A percentile compares a stretch with the other conserved stretches of the same genome.
Conservation (phyloP, 2,797 vertebrate species). For the Zenarchopterus dispar region DNA sequence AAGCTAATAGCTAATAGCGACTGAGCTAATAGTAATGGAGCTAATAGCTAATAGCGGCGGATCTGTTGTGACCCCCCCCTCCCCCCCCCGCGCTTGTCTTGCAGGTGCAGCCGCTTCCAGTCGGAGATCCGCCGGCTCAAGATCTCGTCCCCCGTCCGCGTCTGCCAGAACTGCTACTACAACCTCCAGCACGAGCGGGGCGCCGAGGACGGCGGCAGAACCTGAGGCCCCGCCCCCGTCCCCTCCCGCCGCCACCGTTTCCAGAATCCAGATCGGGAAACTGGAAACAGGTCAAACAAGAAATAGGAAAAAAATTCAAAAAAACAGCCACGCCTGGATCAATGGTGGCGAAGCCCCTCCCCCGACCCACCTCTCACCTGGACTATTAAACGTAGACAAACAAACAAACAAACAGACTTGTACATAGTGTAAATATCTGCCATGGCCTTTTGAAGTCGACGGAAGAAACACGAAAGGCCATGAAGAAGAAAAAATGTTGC, state of each 20-base stretch:
- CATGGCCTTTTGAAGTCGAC: constrained; percentile 91
- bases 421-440: constrained; percentile 96
- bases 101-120: constrained; percentile 97
- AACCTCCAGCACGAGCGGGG: constrained; percentile 95
- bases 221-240: constrained; percentile 69
- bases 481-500: constrained; percentile 56
- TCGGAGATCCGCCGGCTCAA: constrained; percentile 98
- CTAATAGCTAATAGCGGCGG: too few species aligned
- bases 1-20: too few species aligned
- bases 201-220: constrained; percentile 87
- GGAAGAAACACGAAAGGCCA: constrained; percentile 61
- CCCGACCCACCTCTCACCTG: too few species aligned
- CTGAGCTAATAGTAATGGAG: too few species aligned
- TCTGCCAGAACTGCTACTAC: constrained; percentile 99
- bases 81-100: too few species aligned
- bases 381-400: constrained; percentile 64
- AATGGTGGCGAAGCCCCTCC: too few species aligned
- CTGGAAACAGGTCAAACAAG: background rate
- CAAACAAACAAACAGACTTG: constrained; percentile 77
- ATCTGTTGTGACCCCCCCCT: too few species aligned
- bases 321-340: constrained; percentile 34
- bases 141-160: constrained; percentile 96
- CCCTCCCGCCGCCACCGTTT: constrained; percentile 6
- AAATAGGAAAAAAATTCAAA: constrained; percentile 1
- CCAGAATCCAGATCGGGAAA: constrained; percentile 66